Percentiles rank a stretch among this genome's conserved stretches.
phyloP scores from a whole-genome alignment of 1,140 invertebrate genomes.

The Papilio glaucus region DNA sequence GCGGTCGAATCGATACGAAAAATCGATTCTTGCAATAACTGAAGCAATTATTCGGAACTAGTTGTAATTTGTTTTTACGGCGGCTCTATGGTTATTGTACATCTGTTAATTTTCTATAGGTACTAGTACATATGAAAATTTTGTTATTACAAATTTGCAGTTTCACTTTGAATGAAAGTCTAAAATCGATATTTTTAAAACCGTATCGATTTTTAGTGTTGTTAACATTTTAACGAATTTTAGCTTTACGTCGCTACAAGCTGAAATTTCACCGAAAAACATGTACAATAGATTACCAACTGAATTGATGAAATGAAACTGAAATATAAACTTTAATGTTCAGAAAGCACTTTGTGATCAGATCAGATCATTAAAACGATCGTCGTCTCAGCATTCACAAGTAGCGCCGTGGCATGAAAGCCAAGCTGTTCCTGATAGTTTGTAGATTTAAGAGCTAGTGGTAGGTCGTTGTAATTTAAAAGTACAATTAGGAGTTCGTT shows the following conservation, averaged over 20 bases:
- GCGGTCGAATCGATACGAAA: not conserved
- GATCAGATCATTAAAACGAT: no score
- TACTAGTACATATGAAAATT: no score
- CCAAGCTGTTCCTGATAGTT: constrained; percentile 28
- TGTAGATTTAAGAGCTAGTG: constrained; percentile 7
- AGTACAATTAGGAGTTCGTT: constrained; percentile 29
- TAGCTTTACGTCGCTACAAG: not conserved
- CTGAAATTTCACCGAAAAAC: not conserved
- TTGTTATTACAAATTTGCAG: not conserved
- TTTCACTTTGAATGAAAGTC: not conserved
- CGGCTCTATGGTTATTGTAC: not conserved
- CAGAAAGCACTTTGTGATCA: no score
- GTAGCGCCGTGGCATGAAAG: not conserved
- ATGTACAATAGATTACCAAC: not conserved
- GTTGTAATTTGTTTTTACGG: not conserved
- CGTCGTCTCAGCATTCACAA: not conserved
- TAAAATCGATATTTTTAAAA: not conserved
- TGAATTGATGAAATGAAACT: no score
- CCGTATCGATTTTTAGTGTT: not conserved
- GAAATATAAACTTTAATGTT: no score
- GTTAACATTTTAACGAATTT: not conserved
- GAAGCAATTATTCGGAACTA: not conserved
- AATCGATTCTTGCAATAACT: constrained; percentile 12
- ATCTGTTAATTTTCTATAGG: not conserved
- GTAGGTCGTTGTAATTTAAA: constrained; percentile 28